Percentiles rank a stretch among this genome's conserved stretches.
These are phyloP conservation scores for Pteromalus puparum DNA, from an alignment of 1,140 invertebrate genomes.

Conservation along the genomic window DNA sequence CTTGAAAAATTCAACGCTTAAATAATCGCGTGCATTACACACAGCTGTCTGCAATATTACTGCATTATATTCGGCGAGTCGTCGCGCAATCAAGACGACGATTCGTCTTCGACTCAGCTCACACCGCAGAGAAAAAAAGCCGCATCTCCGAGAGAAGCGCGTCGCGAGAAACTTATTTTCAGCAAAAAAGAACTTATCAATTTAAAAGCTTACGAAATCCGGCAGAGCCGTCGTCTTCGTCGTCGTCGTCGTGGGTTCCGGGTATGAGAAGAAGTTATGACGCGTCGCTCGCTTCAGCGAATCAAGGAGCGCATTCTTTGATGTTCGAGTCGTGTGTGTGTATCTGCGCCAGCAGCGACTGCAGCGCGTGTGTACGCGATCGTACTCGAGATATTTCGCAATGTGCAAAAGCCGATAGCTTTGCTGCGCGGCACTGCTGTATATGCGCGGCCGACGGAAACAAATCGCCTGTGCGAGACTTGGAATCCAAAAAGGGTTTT, in stretches of 20 bases:
- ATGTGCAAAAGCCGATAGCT: slow-evolving; percentile 6
- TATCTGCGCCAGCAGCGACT: background rate
- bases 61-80: no score
- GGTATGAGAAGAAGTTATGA: background rate
- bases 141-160: background rate
- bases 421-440: background rate
- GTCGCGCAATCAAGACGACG: no score
- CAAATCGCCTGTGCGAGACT: background rate
- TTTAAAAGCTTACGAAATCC: slow-evolving; percentile 13
- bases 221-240: no score
- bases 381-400: slow-evolving; percentile 13
- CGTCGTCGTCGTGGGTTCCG: background rate
- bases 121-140: background rate
- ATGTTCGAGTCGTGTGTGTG: background rate
- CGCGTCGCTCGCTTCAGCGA: slow-evolving; percentile 8
- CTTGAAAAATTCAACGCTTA: background rate
- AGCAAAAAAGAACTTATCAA: background rate
- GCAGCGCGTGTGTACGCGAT: background rate
- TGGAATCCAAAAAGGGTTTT: background rate
- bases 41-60: no score
- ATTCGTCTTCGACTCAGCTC: no score
- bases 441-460: background rate
- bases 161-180: background rate
- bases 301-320: slow-evolving; percentile 21
- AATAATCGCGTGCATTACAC: no score